Percentiles rank a stretch among this genome's conserved stretches.
phyloP scores from a whole-genome alignment of 2,113 vertebrate genomes.

The Pteronura brasiliensis region DNA sequence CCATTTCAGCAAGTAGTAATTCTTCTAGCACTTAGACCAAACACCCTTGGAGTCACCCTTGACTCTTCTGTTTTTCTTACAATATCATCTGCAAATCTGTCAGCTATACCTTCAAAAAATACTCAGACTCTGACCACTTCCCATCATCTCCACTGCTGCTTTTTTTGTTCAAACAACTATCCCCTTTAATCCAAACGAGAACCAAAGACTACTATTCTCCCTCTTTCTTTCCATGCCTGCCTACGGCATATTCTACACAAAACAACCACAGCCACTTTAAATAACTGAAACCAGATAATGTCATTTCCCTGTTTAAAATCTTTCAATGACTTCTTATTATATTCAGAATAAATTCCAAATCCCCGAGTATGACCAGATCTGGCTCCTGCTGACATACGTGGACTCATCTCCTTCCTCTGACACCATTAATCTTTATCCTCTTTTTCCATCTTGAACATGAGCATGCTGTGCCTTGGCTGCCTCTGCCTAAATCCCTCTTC shows the following conservation, averaged over 20 bases:
- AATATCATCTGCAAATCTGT: not conserved
- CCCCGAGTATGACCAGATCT: not conserved
- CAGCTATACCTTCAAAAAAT: not conserved
- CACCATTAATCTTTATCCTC: not conserved
- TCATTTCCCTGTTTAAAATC: not conserved
- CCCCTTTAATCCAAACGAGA: not conserved
- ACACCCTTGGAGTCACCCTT: not conserved
- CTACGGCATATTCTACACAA: not conserved
- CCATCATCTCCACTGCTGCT: not conserved
- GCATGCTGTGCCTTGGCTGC: not conserved
- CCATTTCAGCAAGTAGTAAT: not conserved
- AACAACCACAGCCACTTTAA: conserved; percentile 6
- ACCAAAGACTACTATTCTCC: not conserved
- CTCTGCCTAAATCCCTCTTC: not conserved
- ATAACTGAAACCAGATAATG: conserved; percentile 13
- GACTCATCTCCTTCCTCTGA: not conserved
- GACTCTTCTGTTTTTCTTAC: not conserved
- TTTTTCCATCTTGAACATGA: not conserved
- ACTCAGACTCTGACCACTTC: not conserved
- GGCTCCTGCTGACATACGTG: not conserved
- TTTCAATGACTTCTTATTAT: not conserved
- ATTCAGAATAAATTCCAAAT: conserved; percentile 3
- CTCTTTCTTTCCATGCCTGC: not conserved
- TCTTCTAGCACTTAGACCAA: not conserved
- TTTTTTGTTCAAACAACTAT: conserved; percentile 5